These are phyloP conservation scores for Hypercompe scribonia DNA, from an alignment of 2,888 invertebrate genomes.

Conservation along the genomic window DNA sequence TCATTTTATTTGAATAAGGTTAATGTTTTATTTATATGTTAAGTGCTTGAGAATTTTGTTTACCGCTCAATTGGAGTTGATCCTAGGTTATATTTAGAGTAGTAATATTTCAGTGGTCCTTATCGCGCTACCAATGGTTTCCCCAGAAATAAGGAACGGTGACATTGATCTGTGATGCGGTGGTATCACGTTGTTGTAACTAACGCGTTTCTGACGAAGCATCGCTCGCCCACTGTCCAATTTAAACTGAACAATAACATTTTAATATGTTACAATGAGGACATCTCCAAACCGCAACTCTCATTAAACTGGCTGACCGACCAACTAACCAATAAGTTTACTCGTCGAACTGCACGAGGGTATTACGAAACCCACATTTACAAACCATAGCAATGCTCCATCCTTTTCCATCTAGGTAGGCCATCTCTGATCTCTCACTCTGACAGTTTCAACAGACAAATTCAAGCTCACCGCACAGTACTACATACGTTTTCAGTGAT, in stretches of 20 bases:
- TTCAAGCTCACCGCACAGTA: slow-evolving; percentile 9
- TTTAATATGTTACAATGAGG: not conserved
- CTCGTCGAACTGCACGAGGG: slow-evolving; percentile 34
- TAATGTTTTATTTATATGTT: no score
- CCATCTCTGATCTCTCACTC: slow-evolving; percentile 8
- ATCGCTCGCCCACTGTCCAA: not conserved
- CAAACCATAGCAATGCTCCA: not conserved
- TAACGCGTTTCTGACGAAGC: not conserved
- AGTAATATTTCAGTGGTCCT: no score
- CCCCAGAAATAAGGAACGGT: no score
- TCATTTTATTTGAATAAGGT: not conserved
- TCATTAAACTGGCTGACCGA: slow-evolving; percentile 37
- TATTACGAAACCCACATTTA: slow-evolving; percentile 11
- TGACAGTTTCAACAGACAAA: not conserved
- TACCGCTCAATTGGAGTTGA: no score
- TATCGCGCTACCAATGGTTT: not conserved
- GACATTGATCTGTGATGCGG: not conserved
- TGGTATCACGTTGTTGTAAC: not conserved
- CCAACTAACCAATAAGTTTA: slow-evolving; percentile 38
- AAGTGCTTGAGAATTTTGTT: no score
- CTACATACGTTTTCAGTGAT: slow-evolving; percentile 44
- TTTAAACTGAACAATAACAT: not conserved
- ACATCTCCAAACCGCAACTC: slow-evolving; percentile 9
- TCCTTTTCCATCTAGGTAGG: slow-evolving; percentile 2
- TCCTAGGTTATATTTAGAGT: no score